Evolutionary conservation across 2,113 vertebrate species (phyloP), one percentile per base, ranked within the genome.

Genomic region (Semnornis frantzii): DNA sequence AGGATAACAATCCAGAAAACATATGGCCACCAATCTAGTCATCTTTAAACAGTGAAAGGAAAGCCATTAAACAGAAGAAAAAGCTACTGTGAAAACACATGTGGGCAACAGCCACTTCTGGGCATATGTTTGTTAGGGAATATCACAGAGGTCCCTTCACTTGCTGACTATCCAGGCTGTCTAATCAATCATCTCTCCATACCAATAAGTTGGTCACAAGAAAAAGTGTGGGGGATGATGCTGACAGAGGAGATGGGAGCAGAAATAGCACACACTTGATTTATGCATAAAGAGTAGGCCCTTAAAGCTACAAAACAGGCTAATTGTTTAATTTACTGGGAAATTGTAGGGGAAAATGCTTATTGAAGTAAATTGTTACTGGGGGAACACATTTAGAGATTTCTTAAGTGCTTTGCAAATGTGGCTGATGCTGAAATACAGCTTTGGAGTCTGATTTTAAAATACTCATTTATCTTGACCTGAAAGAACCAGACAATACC

Each of bases 241-340:
- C 74, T 3, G 13, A 60, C 23, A 44, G 60, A 85, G 28, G 33
- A 87, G 91, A 69, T 19, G 64, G 33, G 14, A 94, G 34, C 33
- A 55, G 79, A 87, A 82, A 64, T 86, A 18, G 2, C 57, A 34
- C 24, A 72, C 9, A 1, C 18, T 69, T 94, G 58, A 88, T 84
- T 86, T 88, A 71, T 85, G 48, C 57, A 83, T 62, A 72, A 84
- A 15, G 25, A 92, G 50, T 75, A 72, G 58, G 16, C n/a, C 76
- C 85, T 87, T 90, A 85, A 78, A 91, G 87, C 75, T 77, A 86
- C 18, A 55, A 74, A 93, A 52, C 14, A 71, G 59, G 31, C 54
- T 78, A 80, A 92, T 87, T 91, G 82, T 90, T 95, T 88, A 90
- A 87, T 93, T 74, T 89, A 87, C 69, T 78, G 39, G 54, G 33